Percentiles rank a stretch among this genome's conserved stretches.
phyloP scores from a whole-genome alignment of 1,140 invertebrate genomes.

The Battus philenor region DNA sequence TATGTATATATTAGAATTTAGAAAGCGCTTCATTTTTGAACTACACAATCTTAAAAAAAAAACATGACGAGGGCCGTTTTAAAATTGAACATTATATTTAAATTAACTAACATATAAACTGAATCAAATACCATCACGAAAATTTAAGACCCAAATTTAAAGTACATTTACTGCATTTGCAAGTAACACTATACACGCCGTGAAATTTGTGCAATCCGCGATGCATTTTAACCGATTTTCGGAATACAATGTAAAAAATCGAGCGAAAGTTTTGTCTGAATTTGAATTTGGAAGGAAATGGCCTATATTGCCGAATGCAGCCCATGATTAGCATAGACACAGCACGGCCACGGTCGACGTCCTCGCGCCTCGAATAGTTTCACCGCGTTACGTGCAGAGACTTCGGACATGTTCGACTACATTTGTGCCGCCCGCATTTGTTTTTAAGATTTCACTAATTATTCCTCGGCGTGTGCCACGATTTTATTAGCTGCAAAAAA shows the following conservation, averaged over 20 bases:
- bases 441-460: conserved; percentile 33
- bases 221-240: conserved; percentile 9
- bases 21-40: too few relatives aligned
- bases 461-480: conserved; percentile 17
- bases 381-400: conserved; percentile 47
- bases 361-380: conserved; percentile 34
- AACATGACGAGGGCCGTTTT: too few relatives aligned
- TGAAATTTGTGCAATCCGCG: conserved; percentile 1
- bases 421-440: conserved; percentile 32
- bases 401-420: conserved; percentile 31
- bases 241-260: conserved; percentile 22
- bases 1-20: too few relatives aligned
- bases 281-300: conserved; percentile 54
- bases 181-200: neutral
- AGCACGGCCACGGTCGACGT: conserved; percentile 36
- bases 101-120: too few relatives aligned
- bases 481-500: too few relatives aligned
- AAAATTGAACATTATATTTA: too few relatives aligned
- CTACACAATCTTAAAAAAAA: too few relatives aligned
- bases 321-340: conserved; percentile 46
- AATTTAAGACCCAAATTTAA: too few relatives aligned
- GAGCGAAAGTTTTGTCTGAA: conserved; percentile 47
- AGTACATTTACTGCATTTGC: too few relatives aligned
- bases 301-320: conserved; percentile 55
- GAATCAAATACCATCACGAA: too few relatives aligned